Evolutionary conservation across 2,113 vertebrate genomes (phyloP).

Genomic region (Hypomesus transpacificus): DNA sequence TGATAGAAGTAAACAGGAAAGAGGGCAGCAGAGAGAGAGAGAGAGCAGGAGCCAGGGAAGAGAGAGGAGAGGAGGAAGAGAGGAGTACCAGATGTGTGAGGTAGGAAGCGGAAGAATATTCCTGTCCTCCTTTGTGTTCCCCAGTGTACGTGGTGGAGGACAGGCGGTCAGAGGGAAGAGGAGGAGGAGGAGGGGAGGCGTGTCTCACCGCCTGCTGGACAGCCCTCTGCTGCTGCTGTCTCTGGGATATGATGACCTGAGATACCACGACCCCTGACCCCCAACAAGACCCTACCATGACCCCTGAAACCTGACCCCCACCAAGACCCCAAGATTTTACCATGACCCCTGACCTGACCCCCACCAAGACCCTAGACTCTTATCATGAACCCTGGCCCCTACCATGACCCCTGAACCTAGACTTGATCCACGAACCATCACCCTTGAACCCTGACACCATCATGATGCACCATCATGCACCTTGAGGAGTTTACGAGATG

Average conservation of each 20-base stretch:
- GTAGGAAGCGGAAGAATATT: not conserved
- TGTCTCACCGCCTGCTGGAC: conserved; percentile 86
- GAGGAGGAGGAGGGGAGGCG: conserved; percentile 58
- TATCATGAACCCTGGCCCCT: too few relatives aligned
- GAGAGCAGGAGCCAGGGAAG: not conserved
- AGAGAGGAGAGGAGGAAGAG: not conserved
- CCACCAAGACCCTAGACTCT: too few relatives aligned
- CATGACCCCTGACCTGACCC: too few relatives aligned
- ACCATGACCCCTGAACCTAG: too few relatives aligned
- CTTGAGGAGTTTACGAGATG: too few relatives aligned
- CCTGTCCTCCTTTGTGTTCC: conserved; percentile 6
- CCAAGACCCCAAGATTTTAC: too few relatives aligned
- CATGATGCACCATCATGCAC: too few relatives aligned
- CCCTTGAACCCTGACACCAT: too few relatives aligned
- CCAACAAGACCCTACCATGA: not conserved
- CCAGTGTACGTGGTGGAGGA: conserved; percentile 81
- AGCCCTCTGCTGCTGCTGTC: conserved; percentile 86
- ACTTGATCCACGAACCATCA: too few relatives aligned
- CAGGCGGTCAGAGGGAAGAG: conserved; percentile 72
- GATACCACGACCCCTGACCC: not conserved
- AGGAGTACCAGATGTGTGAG: not conserved
- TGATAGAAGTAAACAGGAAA: not conserved
- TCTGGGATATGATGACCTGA: conserved; percentile 87
- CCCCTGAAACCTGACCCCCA: too few relatives aligned
- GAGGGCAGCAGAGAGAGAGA: not conserved